Base-by-base conservation (phyloP, 2,888 invertebrate species). In the Aricia artaxerxes region DNA sequence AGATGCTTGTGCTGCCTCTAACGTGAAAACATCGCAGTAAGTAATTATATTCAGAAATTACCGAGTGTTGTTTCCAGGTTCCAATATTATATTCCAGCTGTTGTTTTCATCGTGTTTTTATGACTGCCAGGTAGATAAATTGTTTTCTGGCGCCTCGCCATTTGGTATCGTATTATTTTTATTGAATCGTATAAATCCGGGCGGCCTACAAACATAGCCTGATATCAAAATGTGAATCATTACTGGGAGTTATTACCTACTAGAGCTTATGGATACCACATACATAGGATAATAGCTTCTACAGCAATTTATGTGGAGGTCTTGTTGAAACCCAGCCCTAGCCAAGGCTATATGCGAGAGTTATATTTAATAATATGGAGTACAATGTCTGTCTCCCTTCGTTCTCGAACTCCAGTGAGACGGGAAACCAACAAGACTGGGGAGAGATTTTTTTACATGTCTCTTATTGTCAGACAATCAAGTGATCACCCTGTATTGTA, bases 141-240 rank as follows among this genome's bases (percentile, higher is more conserved):
- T 64, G 31, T 64, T 73, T 9, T 2, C 40, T 73, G 73, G 73
- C 73, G 24, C n/a, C n/a, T 9, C 73, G 73, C 73, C 73, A 73
- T 64, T 64, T 64, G 7, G 16, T 38, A 44, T 44, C 44, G 40
- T 40, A 24, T 73, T 73, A n/a, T 73, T 73, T 73, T 73, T 73
- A 44, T 73, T 73, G 24, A 24, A 44, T 44, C 44, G 73, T 73
- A 44, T 44, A 73, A 73, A 73, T 73, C 4, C 73, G 44, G 73
- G 40, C 24, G 73, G 16, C 44, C 73, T 44, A 73, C 4, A 73
- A 31, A 73, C 40, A 73, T 31, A 64, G 64, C 9, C 9, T 31
- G 64, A 24, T 24, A 24, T 7, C 24, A 24, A 24, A 64, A 3
- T 24, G 24, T 7, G 31, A 64, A 31, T 24, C 57, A 16, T 57